A percentile compares a stretch with the other conserved stretches of the same genome.
Evolutionary conservation across 53 echinoderm and acorn worm genomes (phyloP).

Genomic region (Mesocentrotus franciscanus): DNA sequence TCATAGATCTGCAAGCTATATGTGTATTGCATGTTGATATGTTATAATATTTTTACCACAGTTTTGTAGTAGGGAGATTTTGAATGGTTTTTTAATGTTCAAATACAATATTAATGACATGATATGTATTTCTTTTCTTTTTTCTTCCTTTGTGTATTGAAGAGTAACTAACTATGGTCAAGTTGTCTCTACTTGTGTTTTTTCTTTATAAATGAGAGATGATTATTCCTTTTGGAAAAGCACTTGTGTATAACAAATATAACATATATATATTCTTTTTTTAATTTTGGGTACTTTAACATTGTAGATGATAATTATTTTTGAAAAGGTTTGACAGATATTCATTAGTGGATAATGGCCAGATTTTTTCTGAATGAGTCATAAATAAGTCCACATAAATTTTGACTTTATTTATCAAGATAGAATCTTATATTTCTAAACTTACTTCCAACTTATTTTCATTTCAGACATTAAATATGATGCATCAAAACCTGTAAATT

Average conservation of each 20-base stretch:
- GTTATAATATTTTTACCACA: neutral
- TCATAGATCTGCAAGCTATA: neutral
- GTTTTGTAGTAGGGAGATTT: neutral
- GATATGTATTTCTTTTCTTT: neutral
- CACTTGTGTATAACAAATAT: conserved; percentile 4
- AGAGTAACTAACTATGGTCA: neutral
- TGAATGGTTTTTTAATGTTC: neutral
- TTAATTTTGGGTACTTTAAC: too few species aligned
- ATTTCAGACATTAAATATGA: neutral
- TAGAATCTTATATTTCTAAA: neutral
- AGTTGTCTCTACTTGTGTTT: too few species aligned
- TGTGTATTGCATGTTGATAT: neutral
- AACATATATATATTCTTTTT: neutral
- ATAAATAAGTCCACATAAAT: neutral
- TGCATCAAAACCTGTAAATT: neutral
- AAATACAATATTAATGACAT: neutral
- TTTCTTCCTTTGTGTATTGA: neutral
- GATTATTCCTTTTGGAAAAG: neutral
- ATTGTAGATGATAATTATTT: too few species aligned
- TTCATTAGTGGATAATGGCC: too few species aligned
- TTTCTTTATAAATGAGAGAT: neutral
- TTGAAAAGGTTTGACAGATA: too few species aligned
- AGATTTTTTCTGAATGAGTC: neutral
- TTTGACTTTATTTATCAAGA: too few species aligned
- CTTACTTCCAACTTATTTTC: neutral